phyloP scores from a whole-genome alignment of 2,113 vertebrate species.

The Ornithorhynchus anatinus region DNA sequence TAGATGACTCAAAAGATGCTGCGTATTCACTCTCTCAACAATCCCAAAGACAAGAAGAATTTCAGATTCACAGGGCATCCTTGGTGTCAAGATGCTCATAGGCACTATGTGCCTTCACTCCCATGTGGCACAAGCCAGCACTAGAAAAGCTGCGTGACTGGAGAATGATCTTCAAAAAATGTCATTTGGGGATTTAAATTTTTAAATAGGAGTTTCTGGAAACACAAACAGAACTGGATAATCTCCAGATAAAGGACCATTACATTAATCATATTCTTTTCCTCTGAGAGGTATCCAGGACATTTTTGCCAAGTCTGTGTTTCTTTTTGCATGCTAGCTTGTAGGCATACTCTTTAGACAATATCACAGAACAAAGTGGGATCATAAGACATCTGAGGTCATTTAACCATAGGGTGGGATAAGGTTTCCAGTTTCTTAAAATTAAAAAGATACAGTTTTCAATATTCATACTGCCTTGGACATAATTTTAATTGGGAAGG shows the following conservation, averaged over 20 bases:
- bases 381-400: too few relatives aligned
- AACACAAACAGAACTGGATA: slow-evolving; percentile 27
- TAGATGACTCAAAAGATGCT: neutral
- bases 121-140: slow-evolving; percentile 23
- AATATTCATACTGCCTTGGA: too few relatives aligned
- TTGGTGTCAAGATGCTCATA: neutral
- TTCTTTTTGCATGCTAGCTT: neutral
- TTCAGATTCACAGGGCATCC: neutral
- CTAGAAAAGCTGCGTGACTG: neutral
- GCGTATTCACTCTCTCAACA: neutral
- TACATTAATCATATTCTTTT: slow-evolving; percentile 30
- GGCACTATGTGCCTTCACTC: neutral
- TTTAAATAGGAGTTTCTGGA: slow-evolving; percentile 39
- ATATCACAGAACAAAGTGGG: too few relatives aligned
- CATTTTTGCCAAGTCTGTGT: neutral
- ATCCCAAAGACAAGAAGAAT: neutral
- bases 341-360: too few relatives aligned
- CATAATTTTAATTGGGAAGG: too few relatives aligned
- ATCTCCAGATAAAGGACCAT: slow-evolving; percentile 32
- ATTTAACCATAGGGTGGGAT: too few relatives aligned
- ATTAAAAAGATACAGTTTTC: too few relatives aligned
- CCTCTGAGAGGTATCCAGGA: neutral
- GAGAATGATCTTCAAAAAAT: slow-evolving; percentile 33
- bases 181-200: slow-evolving; percentile 6
- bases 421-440: too few relatives aligned